Base-by-base conservation (phyloP, 2,888 invertebrate species). In the Diaperis boleti region DNA sequence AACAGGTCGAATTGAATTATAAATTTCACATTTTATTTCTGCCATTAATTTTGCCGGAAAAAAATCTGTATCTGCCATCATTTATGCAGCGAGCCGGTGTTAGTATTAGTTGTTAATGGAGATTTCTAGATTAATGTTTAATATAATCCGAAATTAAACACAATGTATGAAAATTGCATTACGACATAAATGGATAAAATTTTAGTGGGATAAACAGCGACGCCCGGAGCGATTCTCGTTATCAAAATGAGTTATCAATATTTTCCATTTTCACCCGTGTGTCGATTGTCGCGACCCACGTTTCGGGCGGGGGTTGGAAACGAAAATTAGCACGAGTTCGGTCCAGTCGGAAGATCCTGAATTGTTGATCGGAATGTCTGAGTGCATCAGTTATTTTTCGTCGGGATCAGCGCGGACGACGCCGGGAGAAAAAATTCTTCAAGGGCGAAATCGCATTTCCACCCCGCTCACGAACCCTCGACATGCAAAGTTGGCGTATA, bases 401-500 rank as follows among this genome's bases (percentile, higher is more conserved):
- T 14, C 11, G 6, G 14, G 14, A 31, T 47, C 31, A 47, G 33
- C 8, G 49, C 11, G 11, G 7, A 55, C 41, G 29, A 33, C 31
- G 54, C 13, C 11, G 42, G 18, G 31, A 42, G 33, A 20, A 42
- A 26, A 26, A 26, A 5, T 26, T 26, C 37, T 57, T 57, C 45
- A n/a, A n/a, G n/a, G n/a, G n/a, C n/a, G n/a, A n/a, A n/a, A n/a
- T n/a, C n/a, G n/a, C n/a, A n/a, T n/a, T n/a, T n/a, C n/a, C n/a
- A n/a, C n/a, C n/a, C n/a, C n/a, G n/a, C n/a, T n/a, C n/a, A n/a
- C n/a, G n/a, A n/a, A n/a, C 45, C 10, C 18, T 29, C 57, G 26
- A 68, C 66, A 69, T 72, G 69, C 62, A 66, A 52, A 69, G 64
- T 44, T n/a, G n/a, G 47, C 47, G 54, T 62, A 68, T 70, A 72